Conservation (phyloP, 2,888 invertebrate species). For the Agonopterix alstromeriana region DNA sequence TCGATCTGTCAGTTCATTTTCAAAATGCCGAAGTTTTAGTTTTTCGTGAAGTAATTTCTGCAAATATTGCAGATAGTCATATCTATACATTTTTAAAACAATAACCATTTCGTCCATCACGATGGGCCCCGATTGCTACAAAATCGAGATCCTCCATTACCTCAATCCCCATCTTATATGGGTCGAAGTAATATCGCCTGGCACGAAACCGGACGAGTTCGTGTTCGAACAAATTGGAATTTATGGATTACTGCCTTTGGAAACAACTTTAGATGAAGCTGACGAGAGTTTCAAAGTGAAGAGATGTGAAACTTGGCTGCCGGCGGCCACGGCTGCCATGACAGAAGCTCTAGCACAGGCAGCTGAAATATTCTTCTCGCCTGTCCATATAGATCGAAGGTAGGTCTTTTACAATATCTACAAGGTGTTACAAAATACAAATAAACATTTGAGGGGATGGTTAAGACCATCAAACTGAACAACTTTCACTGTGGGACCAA, state of each 20-base stretch:
- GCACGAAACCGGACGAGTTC: conserved; percentile 17
- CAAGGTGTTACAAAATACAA: too few relatives aligned
- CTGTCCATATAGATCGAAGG: conserved; percentile 41
- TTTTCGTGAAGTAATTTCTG: too few relatives aligned
- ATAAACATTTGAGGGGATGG: too few relatives aligned
- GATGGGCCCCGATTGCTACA: conserved; percentile 40
- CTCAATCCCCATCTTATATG: conserved; percentile 56
- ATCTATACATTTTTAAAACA: too few relatives aligned
- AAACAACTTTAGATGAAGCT: conserved; percentile 22
- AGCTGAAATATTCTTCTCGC: conserved; percentile 36
- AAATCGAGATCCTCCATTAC: conserved; percentile 41
- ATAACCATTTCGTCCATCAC: neutral
- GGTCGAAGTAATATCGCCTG: conserved; percentile 28
- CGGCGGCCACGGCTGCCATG: conserved; percentile 32
- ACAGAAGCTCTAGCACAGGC: conserved; percentile 25
- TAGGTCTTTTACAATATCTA: conserved; percentile 15
- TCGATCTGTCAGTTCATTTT: too few relatives aligned
- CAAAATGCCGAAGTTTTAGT: too few relatives aligned
- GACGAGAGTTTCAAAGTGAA: conserved; percentile 18
- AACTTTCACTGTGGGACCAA: too few relatives aligned
- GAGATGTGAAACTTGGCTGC: conserved; percentile 36
- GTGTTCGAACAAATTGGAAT: conserved; percentile 53
- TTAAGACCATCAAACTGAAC: too few relatives aligned
- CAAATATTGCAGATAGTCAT: too few relatives aligned
- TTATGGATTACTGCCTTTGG: conserved; percentile 45